A percentile compares a stretch with the other conserved stretches of the same genome.
Conservation (phyloP, 2,797 vertebrate species). For the Hirundo rustica region DNA sequence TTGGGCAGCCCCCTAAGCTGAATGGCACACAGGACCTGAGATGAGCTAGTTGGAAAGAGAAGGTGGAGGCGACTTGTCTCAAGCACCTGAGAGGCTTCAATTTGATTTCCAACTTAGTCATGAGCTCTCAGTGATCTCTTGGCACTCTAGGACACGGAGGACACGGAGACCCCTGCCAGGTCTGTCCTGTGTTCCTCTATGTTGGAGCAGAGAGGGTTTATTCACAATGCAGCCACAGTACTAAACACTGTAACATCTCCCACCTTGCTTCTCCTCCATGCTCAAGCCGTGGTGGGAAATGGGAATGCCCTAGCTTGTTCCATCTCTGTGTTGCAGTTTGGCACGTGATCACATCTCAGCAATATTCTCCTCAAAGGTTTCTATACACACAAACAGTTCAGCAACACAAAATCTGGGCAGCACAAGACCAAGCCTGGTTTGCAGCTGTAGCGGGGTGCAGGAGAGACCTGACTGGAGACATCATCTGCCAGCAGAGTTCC, state of each 20-base stretch:
- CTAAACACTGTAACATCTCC: neutral
- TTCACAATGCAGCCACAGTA: neutral
- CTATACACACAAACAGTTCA: neutral
- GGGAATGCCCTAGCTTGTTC: neutral
- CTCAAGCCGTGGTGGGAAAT: neutral
- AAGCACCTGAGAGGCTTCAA: neutral
- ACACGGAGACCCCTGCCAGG: neutral
- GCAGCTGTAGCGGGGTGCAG: neutral
- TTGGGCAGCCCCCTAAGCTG: accelerated
- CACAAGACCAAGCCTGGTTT: neutral
- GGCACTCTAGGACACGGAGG: neutral
- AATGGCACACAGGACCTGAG: neutral
- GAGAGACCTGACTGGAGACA: accelerated
- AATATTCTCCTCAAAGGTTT: neutral
- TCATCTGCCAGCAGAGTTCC: neutral
- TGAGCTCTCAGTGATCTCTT: neutral
- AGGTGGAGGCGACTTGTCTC: accelerated
- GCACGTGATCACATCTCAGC: neutral
- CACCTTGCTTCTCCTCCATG: neutral
- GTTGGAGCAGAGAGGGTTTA: neutral
- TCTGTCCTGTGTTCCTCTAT: neutral
- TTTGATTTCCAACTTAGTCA: neutral
- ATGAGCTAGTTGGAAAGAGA: neutral
- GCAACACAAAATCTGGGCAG: accelerated
- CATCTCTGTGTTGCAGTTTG: neutral